These are phyloP conservation scores for Martes martes DNA, from an alignment of 2,113 vertebrate species.

Conservation along the genomic window DNA sequence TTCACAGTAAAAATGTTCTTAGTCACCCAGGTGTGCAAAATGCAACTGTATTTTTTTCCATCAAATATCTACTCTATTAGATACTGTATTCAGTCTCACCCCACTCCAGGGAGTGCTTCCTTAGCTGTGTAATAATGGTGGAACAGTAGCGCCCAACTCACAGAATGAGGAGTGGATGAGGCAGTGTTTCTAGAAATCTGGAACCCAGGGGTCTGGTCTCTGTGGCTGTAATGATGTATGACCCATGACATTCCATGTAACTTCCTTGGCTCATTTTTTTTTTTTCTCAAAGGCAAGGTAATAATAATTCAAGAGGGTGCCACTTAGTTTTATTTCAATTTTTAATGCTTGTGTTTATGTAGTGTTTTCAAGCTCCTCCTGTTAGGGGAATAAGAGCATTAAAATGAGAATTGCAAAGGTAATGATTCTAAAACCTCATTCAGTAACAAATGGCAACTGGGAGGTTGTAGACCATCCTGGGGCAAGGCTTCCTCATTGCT, in stretches of 20 bases:
- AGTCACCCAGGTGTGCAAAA: not conserved
- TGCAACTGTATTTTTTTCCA: not conserved
- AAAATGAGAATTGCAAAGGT: not conserved
- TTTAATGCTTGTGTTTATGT: not conserved
- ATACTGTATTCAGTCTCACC: not conserved
- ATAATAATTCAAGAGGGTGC: not conserved
- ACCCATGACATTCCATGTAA: not conserved
- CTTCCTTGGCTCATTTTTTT: conserved; percentile 23
- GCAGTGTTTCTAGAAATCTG: not conserved
- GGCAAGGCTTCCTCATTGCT: not conserved
- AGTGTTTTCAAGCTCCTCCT: not conserved
- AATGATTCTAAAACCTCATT: not conserved
- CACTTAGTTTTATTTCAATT: not conserved
- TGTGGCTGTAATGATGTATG: not conserved
- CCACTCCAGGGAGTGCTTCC: not conserved
- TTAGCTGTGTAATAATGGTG: not conserved
- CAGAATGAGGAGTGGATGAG: not conserved
- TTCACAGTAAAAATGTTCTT: not conserved
- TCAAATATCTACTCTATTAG: not conserved
- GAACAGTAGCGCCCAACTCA: accelerated
- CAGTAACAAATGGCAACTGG: not conserved
- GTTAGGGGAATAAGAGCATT: not conserved
- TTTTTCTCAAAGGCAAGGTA: not conserved
- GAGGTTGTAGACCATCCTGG: not conserved
- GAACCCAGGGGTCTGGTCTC: not conserved